A percentile compares a stretch with the other conserved stretches of the same genome.
phyloP scores from a whole-genome alignment of 2,888 invertebrate genomes.

The Ypsolopha sequella region DNA sequence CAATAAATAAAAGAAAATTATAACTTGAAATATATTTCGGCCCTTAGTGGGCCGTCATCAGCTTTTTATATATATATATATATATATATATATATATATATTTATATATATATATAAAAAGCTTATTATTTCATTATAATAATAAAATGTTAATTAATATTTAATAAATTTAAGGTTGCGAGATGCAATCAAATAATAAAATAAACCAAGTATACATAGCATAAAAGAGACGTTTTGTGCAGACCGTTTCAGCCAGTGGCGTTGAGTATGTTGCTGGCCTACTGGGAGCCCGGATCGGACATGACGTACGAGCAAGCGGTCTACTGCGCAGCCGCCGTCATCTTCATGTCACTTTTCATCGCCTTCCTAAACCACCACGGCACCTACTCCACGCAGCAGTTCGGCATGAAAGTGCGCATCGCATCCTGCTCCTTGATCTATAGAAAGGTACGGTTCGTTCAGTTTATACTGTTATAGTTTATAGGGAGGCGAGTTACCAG shows the following conservation, averaged over 20 bases:
- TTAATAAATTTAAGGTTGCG: no score
- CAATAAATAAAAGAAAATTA: no score
- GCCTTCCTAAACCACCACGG: constrained; percentile 76
- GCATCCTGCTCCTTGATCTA: constrained; percentile 88
- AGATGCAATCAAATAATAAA: no score
- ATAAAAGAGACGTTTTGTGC: constrained; percentile 14
- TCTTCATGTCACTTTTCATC: constrained; percentile 64
- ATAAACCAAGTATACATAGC: no score
- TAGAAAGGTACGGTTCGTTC: constrained; percentile 75
- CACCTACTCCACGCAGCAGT: constrained; percentile 76
- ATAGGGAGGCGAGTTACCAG: background rate
- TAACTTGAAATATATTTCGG: no score
- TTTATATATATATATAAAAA: no score
- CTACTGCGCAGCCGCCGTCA: constrained; percentile 72
- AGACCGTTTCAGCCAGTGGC: constrained; percentile 77
- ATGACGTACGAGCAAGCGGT: constrained; percentile 71
- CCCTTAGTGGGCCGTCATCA: no score
- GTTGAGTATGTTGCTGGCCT: constrained; percentile 74
- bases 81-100: no score
- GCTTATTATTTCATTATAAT: no score
- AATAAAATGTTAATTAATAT: no score
- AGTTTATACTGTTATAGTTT: background rate
- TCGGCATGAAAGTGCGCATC: constrained; percentile 85
- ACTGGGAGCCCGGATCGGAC: constrained; percentile 69
- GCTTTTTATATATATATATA: no score